These are phyloP conservation scores for Lapara coniferarum DNA, from an alignment of 2,888 invertebrate genomes.

Conservation along the genomic window DNA sequence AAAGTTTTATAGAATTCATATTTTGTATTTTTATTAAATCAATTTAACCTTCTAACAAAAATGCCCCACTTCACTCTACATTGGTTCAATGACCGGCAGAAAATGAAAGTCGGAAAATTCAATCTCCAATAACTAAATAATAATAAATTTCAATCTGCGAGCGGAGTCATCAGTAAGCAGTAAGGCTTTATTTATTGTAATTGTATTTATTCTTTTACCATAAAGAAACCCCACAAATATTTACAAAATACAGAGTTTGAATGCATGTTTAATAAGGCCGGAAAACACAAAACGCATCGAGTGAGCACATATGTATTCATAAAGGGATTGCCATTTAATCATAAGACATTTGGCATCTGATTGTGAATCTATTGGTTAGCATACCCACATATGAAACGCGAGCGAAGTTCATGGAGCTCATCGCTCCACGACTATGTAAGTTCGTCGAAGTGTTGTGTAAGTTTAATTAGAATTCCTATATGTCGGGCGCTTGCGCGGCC, in stretches of 20 bases:
- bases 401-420: constrained; percentile 63
- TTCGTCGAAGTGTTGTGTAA: constrained; percentile 68
- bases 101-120: neutral
- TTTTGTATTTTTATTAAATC: no score
- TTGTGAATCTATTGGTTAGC: constrained; percentile 36
- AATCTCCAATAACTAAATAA: neutral
- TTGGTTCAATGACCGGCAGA: neutral
- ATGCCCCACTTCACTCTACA: no score
- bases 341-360: constrained; percentile 34
- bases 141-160: neutral
- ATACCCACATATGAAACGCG: constrained; percentile 44
- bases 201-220: neutral
- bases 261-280: neutral
- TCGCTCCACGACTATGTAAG: constrained; percentile 59
- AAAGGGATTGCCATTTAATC: neutral
- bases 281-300: neutral
- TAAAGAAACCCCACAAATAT: neutral
- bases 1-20: no score
- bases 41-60: no score
- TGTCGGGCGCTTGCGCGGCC: constrained; percentile 47
- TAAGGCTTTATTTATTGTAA: neutral
- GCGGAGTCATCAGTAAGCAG: neutral
- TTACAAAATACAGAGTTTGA: neutral
- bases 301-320: neutral
- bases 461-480: constrained; percentile 72